phyloP scores from a whole-genome alignment of 2,113 vertebrate genomes.

The Strix aluco region DNA sequence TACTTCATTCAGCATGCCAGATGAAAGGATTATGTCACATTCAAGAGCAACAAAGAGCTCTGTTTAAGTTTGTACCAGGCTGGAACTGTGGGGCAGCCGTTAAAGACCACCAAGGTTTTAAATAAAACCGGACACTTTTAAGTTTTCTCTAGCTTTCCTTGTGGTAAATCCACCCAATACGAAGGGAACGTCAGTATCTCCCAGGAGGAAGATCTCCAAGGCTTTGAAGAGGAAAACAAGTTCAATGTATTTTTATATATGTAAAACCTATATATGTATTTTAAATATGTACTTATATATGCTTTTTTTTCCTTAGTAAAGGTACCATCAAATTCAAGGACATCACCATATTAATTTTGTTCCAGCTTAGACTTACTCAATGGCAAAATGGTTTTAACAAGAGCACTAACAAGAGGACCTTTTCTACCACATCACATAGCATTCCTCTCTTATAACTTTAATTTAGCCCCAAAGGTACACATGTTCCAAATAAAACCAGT shows the following conservation, averaged over 20 bases:
- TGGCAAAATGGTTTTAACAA: not conserved
- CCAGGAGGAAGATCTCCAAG: not conserved
- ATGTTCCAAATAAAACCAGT: not conserved
- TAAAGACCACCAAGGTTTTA: slow-evolving; percentile 71
- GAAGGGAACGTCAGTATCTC: slow-evolving; percentile 33
- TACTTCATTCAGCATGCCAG: slow-evolving; percentile 66
- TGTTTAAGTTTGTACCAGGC: slow-evolving; percentile 73
- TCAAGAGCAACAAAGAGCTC: slow-evolving; percentile 73
- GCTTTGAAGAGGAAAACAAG: not conserved
- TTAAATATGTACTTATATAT: not conserved
- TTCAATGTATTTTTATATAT: not conserved
- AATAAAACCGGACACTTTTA: slow-evolving; percentile 66
- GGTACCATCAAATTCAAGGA: not conserved
- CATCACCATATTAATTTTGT: not conserved
- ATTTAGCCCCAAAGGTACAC: not conserved
- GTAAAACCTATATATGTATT: not conserved
- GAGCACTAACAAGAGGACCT: not conserved
- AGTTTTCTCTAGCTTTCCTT: slow-evolving; percentile 51
- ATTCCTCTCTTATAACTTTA: not conserved
- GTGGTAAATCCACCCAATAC: slow-evolving; percentile 12
- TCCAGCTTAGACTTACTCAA: not conserved
- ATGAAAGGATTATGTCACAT: slow-evolving; percentile 76
- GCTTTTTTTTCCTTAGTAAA: not conserved
- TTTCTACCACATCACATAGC: not conserved
- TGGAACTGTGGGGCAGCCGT: slow-evolving; percentile 58